Base-by-base conservation (phyloP, 2,113 vertebrate genomes). In the Glaucomys volans region DNA sequence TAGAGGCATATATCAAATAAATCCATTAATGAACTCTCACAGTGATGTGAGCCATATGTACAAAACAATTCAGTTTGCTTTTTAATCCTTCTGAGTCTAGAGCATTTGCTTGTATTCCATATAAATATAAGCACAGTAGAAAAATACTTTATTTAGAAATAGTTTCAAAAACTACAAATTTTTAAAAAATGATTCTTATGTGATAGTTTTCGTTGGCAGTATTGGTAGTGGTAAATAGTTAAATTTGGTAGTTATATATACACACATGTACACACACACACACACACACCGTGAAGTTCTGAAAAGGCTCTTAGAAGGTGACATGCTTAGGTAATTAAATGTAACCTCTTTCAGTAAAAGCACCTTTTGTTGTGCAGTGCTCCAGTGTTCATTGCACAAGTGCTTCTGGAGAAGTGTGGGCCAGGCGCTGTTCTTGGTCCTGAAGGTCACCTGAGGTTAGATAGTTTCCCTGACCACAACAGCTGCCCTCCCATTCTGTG, bases 391-490 rank as follows among this genome's bases (percentile, higher is more conserved):
- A 35, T 7, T 67, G 74, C 28, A 2, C 26, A 37, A 9, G 35
- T 50, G 16, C 30, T 16, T 37, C 0, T 62, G 22, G 50, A 28
- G 2, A 10, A 2, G 32, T 3, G 16, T 30, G 26, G 24, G 10
- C 16, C 14, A 8, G 66, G 13, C 0, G 0, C 37, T 64, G 17
- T 35, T 40, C 32, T 32, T 18, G 37, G 26, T 37, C 37, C 69
- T 20, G 24, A 18, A 28, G 28, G 26, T 42, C n/a, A 32, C 28
- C 40, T 3, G 1, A 14, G 0, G 9, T 47, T 44, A 9, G 17
- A 9, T 59, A 20, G 10, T 3, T 50, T 35, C 0, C 35, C 16
- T 69, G 62, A 24, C 0, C 6, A 0, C 1, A 17, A 2, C 66
- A 0, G 8, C 40, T 74, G 0, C 17, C 40, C 69, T 20, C 57